Evolutionary conservation across 2,888 invertebrate species (phyloP), one percentile per base, ranked within the genome.

Genomic region (Calliopum simillimum): DNA sequence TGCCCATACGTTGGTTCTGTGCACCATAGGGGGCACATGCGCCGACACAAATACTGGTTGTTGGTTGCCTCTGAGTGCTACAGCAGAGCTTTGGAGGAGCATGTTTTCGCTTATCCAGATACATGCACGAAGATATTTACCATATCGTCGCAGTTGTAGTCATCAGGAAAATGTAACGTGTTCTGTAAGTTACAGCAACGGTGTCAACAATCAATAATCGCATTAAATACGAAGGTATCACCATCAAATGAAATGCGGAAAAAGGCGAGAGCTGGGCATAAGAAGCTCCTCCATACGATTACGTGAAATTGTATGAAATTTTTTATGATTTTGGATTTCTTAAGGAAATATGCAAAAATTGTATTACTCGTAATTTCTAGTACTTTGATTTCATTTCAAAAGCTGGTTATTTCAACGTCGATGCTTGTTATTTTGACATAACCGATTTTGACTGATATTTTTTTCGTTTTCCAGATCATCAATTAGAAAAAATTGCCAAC

Each of bases 181-280:
- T 59, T 59, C 19, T 59, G 59, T 59, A 53, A 53, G 59, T 59
- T 33, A 59, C 43, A 59, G 59, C 59, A 21, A 19, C 55, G 44
- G 44, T 65, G 65, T 65, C 65, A 59, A 59, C 43, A 59, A 59
- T 59, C 59, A 59, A 59, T 41, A 59, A 59, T 33, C 13, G 16
- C 43, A 33, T 59, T 14, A 59, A 59, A 23, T 53, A 53, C 53
- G 53, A 23, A 53, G 21, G 23, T 53, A 21, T 53, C 19, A 21
- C 53, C 13, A 53, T 53, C 23, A 53, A 14, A 5, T 53, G 13
- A 23, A 23, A 23, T 53, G 53, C 53, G 23, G 53, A 13, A 12
- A 23, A 23, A 16, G 49, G 53, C 33, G 8, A 33, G 8, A 3
- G 33, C 33, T 3, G 53, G 19, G 23, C 53, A 53, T 21, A 23